phyloP scores from a whole-genome alignment of 2,113 vertebrate species.

The Ginglymostoma cirratum region DNA sequence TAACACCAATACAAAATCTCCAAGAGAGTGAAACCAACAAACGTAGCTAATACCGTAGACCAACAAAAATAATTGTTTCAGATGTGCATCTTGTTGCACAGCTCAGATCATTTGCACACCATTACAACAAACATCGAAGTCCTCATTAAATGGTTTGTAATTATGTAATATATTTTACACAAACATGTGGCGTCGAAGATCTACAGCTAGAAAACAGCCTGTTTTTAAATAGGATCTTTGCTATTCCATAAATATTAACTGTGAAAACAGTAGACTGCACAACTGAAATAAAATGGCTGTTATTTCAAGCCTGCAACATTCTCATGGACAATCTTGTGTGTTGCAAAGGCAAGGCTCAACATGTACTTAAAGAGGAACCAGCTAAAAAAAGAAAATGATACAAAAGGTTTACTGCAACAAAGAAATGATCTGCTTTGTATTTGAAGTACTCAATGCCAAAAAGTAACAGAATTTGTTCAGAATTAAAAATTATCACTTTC shows the following conservation, averaged over 20 bases:
- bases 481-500: not conserved
- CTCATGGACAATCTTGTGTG: not conserved
- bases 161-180: not conserved
- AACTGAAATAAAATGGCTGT: not conserved
- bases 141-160: not conserved
- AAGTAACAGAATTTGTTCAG: not conserved
- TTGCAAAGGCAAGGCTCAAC: conserved; percentile 25
- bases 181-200: not conserved
- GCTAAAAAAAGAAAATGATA: conserved; percentile 15
- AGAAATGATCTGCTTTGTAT: not conserved
- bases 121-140: not conserved
- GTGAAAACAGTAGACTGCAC: not conserved
- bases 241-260: not conserved
- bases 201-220: not conserved
- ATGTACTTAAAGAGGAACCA: conserved; percentile 25
- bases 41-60: not conserved
- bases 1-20: not conserved
- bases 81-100: no score
- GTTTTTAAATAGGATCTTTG: not conserved
- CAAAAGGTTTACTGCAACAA: conserved; percentile 1
- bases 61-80: not conserved
- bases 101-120: not conserved
- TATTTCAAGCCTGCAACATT: conserved; percentile 13
- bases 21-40: not conserved
- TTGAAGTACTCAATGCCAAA: not conserved